phyloP scores from a whole-genome alignment of 1,140 invertebrate species.

The Listronotus bonariensis region DNA sequence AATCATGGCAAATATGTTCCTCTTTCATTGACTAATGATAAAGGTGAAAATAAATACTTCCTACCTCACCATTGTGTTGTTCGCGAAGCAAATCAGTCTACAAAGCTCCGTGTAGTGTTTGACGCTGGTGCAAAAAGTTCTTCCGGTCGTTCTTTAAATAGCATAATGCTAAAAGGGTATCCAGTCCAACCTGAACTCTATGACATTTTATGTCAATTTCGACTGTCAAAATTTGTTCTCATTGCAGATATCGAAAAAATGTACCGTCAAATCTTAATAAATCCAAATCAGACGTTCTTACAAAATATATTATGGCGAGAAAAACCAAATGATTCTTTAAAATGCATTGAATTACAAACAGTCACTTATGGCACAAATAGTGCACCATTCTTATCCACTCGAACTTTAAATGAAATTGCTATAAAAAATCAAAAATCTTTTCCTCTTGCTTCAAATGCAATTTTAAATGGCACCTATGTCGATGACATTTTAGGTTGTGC shows the following conservation, averaged over 20 bases:
- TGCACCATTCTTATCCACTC: too few species aligned
- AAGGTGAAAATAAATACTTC: constrained; percentile 46
- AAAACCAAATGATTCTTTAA: constrained; percentile 33
- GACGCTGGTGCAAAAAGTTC: constrained; percentile 36
- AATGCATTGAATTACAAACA: too few species aligned
- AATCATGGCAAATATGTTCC: constrained; percentile 44
- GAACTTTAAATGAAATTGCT: constrained; percentile 48
- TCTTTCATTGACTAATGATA: constrained; percentile 4
- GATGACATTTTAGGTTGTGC: constrained; percentile 57
- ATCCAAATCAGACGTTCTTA: constrained; percentile 42
- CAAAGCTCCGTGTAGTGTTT: constrained; percentile 51
- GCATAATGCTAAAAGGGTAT: too few species aligned
- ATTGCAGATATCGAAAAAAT: constrained; percentile 49
- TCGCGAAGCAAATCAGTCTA: constrained; percentile 45
- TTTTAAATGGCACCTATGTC: constrained; percentile 53
- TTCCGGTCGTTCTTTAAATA: too few species aligned
- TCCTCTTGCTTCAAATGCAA: constrained; percentile 43
- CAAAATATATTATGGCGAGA: constrained; percentile 53
- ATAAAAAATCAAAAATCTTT: constrained; percentile 43
- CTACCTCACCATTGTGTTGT: constrained; percentile 56
- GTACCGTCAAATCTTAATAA: constrained; percentile 52
- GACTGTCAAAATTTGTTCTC: too few species aligned
- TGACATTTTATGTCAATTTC: too few species aligned
- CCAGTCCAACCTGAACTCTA: too few species aligned
- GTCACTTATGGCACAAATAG: too few species aligned